phyloP scores from a whole-genome alignment of 2,888 invertebrate genomes.

The Spilosoma lubricipeda region DNA sequence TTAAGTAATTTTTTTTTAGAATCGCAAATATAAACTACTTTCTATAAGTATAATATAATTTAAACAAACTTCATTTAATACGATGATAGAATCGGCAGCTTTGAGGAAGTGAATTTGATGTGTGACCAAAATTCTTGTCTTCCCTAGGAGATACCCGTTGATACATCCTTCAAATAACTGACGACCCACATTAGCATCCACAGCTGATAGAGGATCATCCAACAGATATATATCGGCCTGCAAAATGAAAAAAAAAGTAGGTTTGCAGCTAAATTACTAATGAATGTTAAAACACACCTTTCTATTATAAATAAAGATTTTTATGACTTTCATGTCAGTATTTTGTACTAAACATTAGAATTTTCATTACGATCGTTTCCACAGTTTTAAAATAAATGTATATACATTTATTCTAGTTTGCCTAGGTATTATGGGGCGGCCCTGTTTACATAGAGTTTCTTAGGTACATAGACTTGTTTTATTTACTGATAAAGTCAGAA shows the following conservation, averaged over 20 bases:
- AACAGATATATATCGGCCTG: slow-evolving; percentile 92
- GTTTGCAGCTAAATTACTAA: neutral
- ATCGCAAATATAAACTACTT: neutral
- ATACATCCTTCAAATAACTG: slow-evolving; percentile 93
- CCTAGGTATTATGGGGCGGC: too few relatives aligned
- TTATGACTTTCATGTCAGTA: too few relatives aligned
- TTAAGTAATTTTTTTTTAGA: too few relatives aligned
- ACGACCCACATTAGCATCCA: slow-evolving; percentile 92
- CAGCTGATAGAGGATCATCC: slow-evolving; percentile 95
- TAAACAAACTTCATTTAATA: slow-evolving; percentile 80
- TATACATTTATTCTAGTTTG: too few relatives aligned
- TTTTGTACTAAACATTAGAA: too few relatives aligned
- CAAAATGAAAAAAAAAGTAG: neutral
- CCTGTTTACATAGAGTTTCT: too few relatives aligned
- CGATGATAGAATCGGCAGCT: slow-evolving; percentile 88
- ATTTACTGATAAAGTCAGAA: too few relatives aligned
- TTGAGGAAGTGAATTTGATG: slow-evolving; percentile 94
- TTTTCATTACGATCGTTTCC: too few relatives aligned
- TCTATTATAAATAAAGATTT: too few relatives aligned
- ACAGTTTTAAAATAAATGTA: too few relatives aligned
- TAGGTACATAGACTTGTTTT: too few relatives aligned
- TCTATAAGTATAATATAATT: neutral
- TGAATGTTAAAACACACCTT: too few relatives aligned
- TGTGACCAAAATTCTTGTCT: slow-evolving; percentile 92
- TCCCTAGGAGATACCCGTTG: slow-evolving; percentile 87